A percentile compares a stretch with the other conserved stretches of the same genome.
These are phyloP conservation scores for Pristionchus japonicus DNA, from an alignment of 2,888 invertebrate species.

Conservation along the genomic window DNA sequence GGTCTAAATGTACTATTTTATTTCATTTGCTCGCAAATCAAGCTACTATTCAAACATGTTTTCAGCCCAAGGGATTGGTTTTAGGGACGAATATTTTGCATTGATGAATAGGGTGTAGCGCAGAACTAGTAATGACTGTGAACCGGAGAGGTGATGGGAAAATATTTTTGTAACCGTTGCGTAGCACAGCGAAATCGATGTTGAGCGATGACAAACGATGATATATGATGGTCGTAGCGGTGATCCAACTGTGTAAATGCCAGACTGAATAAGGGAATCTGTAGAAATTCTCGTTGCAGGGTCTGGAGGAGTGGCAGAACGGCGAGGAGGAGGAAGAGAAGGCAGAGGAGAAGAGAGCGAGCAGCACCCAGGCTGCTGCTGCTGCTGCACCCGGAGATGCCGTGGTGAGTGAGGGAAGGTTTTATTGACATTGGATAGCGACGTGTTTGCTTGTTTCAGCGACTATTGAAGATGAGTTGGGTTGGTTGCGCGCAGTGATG, in stretches of 20 bases:
- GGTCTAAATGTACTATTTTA: no score
- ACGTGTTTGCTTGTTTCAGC: neutral
- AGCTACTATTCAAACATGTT: no score
- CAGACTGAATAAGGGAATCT: neutral
- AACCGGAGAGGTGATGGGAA: neutral
- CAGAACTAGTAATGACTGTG: neutral
- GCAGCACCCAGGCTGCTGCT: neutral
- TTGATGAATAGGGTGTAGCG: neutral
- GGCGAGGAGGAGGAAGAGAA: constrained; percentile 51
- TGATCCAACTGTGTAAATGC: neutral
- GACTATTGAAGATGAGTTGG: neutral
- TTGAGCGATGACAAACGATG: no score
- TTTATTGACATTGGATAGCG: neutral
- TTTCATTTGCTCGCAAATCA: no score
- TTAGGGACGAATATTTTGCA: neutral
- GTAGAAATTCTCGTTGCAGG: neutral
- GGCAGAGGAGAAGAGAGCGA: constrained; percentile 50
- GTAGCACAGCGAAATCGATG: no score
- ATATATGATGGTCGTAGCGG: neutral
- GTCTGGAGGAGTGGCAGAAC: constrained; percentile 50
- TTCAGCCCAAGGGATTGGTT: no score
- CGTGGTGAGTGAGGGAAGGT: neutral
- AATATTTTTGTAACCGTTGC: no score
- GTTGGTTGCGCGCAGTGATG: neutral
- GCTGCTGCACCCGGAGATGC: constrained; percentile 10